Evolutionary conservation across 2,797 vertebrate genomes (phyloP).

Genomic region (Gallinago nigripennis): DNA sequence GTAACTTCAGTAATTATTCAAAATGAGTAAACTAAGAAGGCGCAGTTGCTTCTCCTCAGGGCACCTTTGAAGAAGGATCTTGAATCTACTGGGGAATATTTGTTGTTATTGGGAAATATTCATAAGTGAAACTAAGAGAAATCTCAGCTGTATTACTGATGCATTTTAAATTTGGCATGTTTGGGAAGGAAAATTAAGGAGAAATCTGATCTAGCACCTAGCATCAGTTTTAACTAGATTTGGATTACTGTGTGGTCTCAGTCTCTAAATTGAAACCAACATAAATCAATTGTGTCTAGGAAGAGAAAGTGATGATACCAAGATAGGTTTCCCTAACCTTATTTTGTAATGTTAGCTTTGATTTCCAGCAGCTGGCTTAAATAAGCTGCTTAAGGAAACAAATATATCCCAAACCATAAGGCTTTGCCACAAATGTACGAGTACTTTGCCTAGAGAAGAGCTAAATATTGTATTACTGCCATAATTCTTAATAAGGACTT

Average conservation of each 20-base stretch:
- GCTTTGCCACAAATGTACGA: background rate
- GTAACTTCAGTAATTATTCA: background rate
- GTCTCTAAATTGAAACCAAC: background rate
- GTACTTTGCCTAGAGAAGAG: background rate
- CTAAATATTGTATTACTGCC: background rate
- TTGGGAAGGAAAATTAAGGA: background rate
- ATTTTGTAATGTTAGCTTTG: background rate
- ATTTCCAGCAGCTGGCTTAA: background rate
- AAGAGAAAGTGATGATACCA: background rate
- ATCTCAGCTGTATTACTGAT: background rate
- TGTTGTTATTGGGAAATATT: background rate
- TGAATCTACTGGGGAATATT: background rate
- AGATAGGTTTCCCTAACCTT: background rate
- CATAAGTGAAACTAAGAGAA: background rate
- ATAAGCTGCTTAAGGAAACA: background rate
- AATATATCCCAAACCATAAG: background rate
- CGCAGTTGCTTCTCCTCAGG: background rate
- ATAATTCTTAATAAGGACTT: background rate
- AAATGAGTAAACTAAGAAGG: background rate
- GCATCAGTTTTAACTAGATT: background rate
- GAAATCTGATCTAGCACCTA: background rate
- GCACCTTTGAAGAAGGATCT: background rate
- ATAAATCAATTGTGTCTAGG: background rate
- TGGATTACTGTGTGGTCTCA: background rate
- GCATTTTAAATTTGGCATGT: background rate